Evolutionary conservation across 2,797 vertebrate genomes (phyloP).

Genomic region (Acipenser oxyrinchus): DNA sequence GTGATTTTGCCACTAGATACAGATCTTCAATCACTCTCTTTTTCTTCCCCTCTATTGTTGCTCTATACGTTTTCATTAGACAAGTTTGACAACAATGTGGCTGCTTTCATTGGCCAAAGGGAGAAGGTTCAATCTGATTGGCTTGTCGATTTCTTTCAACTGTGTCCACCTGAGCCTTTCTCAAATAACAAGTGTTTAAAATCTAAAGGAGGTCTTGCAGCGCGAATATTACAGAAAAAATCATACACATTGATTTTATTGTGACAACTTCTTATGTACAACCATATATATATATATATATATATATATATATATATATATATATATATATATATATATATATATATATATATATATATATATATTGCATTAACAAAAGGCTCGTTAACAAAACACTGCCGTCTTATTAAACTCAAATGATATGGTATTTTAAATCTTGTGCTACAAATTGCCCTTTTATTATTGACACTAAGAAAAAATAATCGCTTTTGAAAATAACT

Average conservation of each 20-base stretch:
- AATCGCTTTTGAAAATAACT: too few relatives aligned
- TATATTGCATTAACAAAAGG: too few relatives aligned
- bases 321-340: too few relatives aligned
- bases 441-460: too few relatives aligned
- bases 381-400: too few relatives aligned
- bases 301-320: too few relatives aligned
- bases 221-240: conserved; percentile 50
- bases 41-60: conserved; percentile 80
- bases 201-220: conserved; percentile 57
- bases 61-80: conserved; percentile 91
- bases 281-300: too few relatives aligned
- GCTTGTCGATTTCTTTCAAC: conserved; percentile 66
- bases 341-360: too few relatives aligned
- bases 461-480: too few relatives aligned
- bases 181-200: conserved; percentile 71
- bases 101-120: conserved; percentile 88
- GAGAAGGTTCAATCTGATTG: conserved; percentile 81
- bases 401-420: too few relatives aligned
- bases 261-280: too few relatives aligned
- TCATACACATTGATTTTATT: conserved; percentile 22
- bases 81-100: conserved; percentile 98
- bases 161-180: conserved; percentile 79
- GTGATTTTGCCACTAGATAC: conserved; percentile 64
- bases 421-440: too few relatives aligned
- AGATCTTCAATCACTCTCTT: conserved; percentile 54